phyloP scores from a whole-genome alignment of 2,113 vertebrate genomes.

The Campylomormyrus numenius region DNA sequence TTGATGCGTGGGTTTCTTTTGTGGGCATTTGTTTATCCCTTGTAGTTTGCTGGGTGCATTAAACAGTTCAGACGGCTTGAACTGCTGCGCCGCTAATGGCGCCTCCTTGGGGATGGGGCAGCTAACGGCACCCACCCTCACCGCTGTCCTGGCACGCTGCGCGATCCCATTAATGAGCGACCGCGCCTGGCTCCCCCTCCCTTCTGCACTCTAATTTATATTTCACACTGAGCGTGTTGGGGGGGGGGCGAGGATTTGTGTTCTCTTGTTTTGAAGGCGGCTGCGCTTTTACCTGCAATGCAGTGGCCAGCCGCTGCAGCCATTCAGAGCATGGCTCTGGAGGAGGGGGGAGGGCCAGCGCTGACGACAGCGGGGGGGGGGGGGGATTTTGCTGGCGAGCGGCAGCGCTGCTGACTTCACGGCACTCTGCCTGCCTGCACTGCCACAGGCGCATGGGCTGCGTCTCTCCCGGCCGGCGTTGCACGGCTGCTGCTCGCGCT shows the following conservation, averaged over 20 bases:
- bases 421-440: constrained; percentile 32
- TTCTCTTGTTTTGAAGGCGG: constrained; percentile 45
- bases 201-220: background rate
- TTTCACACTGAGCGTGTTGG: constrained; percentile 1
- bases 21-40: background rate
- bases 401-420: constrained; percentile 13
- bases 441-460: constrained; percentile 37
- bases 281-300: constrained; percentile 74
- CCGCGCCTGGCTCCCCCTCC: background rate
- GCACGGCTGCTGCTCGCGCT: constrained; percentile 52
- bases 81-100: background rate
- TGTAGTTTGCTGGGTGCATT: background rate
- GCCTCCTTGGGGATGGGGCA: background rate
- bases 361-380: constrained; percentile 25
- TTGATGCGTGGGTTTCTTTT: background rate
- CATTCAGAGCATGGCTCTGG: constrained; percentile 57
- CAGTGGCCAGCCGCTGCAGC: constrained; percentile 68
- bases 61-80: background rate
- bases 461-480: background rate
- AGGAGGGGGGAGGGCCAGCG: constrained; percentile 23
- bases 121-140: background rate
- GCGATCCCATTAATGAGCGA: background rate
- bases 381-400: background rate
- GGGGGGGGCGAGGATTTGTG: background rate
- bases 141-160: background rate